Evolutionary conservation across 2,888 invertebrate species (phyloP).

Genomic region (Nemotelus nigrinus): DNA sequence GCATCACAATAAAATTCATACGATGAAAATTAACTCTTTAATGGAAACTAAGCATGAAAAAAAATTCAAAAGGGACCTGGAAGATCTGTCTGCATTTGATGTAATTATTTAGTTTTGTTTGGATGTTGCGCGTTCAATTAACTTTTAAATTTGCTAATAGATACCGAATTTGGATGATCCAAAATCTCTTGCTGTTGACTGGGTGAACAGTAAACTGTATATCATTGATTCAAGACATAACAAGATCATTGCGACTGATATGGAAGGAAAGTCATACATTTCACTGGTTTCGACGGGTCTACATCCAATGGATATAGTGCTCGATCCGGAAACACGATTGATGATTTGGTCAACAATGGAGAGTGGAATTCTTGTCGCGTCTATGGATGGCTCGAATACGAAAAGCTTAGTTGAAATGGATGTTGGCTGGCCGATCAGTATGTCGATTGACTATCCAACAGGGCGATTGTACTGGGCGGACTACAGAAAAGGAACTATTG

Average conservation of each 20-base stretch:
- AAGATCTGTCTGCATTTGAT: slow-evolving; percentile 61
- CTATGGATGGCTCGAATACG: slow-evolving; percentile 73
- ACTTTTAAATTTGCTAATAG: slow-evolving; percentile 54
- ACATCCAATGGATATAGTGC: slow-evolving; percentile 77
- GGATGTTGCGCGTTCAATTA: neutral
- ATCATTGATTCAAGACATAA: slow-evolving; percentile 70
- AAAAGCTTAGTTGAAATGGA: slow-evolving; percentile 70
- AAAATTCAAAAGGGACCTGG: slow-evolving; percentile 55
- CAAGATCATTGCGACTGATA: slow-evolving; percentile 62
- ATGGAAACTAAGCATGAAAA: slow-evolving; percentile 38
- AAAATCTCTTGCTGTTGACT: slow-evolving; percentile 80
- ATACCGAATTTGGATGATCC: slow-evolving; percentile 71
- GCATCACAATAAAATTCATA: slow-evolving; percentile 64
- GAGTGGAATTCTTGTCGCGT: slow-evolving; percentile 72
- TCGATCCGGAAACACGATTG: slow-evolving; percentile 71
- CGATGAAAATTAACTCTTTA: slow-evolving; percentile 61
- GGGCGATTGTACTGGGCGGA: slow-evolving; percentile 86
- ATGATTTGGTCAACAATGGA: slow-evolving; percentile 84
- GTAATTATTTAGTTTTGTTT: slow-evolving; percentile 53
- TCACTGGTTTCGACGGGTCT: slow-evolving; percentile 65
- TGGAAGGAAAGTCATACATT: slow-evolving; percentile 61
- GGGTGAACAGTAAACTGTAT: slow-evolving; percentile 75
- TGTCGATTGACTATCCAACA: slow-evolving; percentile 79
- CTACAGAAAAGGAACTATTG: slow-evolving; percentile 78
- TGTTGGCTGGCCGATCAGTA: slow-evolving; percentile 78